phyloP scores from a whole-genome alignment of 2,888 invertebrate genomes.

The Apotomis betuletana region DNA sequence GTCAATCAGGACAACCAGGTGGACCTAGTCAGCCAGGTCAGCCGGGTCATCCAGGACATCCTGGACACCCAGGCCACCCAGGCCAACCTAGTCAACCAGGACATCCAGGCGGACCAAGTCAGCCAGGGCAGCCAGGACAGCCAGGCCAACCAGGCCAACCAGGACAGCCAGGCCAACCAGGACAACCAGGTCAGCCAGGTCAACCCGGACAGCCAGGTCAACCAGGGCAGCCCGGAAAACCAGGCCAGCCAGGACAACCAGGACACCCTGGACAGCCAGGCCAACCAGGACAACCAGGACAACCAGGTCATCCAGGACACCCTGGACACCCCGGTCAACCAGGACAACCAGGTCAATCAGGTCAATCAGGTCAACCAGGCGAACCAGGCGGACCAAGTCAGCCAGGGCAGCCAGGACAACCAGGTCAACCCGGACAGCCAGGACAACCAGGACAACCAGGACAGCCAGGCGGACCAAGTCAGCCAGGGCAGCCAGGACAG shows the following conservation, averaged over 20 bases:
- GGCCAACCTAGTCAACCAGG: neutral
- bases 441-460: too few relatives aligned
- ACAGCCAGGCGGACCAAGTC: neutral
- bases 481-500: conserved; percentile 1
- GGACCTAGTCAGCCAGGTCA: neutral
- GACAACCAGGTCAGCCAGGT: neutral
- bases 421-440: conserved; percentile 5
- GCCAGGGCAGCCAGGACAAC: neutral
- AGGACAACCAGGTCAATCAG: neutral
- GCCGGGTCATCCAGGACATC: neutral
- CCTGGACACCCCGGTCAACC: neutral
- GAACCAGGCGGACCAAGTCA: neutral
- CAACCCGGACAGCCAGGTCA: neutral
- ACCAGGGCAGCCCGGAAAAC: neutral
- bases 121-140: neutral
- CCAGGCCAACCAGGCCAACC: neutral
- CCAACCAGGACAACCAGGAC: neutral
- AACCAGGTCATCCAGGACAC: neutral
- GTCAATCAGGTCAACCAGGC: conserved; percentile 11
- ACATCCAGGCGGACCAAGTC: neutral
- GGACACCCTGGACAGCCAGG: too few relatives aligned
- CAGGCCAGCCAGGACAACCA: too few relatives aligned
- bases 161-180: neutral
- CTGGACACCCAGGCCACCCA: neutral
- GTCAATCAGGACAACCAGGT: too few relatives aligned